These are phyloP conservation scores for Sorex araneus DNA, from an alignment of 2,113 vertebrate genomes.

Conservation along the genomic window DNA sequence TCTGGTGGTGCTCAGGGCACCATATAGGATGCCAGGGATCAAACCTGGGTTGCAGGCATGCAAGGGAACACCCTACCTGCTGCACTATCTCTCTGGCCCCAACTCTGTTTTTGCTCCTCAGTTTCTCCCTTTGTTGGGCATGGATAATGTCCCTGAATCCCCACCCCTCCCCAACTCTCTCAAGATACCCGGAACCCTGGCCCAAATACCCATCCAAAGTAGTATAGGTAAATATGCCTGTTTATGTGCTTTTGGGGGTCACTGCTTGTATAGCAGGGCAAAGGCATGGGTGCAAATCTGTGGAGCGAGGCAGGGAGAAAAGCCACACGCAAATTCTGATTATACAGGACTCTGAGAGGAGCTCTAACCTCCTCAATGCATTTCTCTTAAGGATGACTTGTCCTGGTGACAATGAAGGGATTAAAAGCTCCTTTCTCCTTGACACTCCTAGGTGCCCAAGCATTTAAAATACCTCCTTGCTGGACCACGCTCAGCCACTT, in stretches of 20 bases:
- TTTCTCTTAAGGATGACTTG: not conserved
- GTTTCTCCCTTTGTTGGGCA: not conserved
- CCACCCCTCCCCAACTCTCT: too few species aligned
- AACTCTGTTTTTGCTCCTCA: not conserved
- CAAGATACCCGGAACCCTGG: not conserved
- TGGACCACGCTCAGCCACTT: not conserved
- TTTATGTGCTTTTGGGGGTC: not conserved
- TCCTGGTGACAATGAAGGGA: too few species aligned
- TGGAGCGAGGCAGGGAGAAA: accelerated
- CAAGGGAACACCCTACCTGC: too few species aligned
- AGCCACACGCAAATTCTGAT: not conserved
- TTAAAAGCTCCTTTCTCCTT: not conserved
- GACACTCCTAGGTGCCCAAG: not conserved
- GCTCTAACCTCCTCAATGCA: too few species aligned
- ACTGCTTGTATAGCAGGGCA: not conserved
- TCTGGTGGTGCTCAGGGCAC: too few species aligned
- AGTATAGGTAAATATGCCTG: not conserved
- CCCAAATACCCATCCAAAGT: too few species aligned
- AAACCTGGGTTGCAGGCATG: too few species aligned
- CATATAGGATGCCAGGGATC: too few species aligned
- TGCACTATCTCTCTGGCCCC: too few species aligned
- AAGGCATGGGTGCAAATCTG: not conserved
- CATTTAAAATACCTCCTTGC: not conserved
- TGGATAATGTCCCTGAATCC: too few species aligned
- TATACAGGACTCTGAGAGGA: not conserved